Percentiles rank a stretch among this genome's conserved stretches.
Conservation (phyloP, 2,888 invertebrate genomes). For the Dexiosoma caninum region DNA sequence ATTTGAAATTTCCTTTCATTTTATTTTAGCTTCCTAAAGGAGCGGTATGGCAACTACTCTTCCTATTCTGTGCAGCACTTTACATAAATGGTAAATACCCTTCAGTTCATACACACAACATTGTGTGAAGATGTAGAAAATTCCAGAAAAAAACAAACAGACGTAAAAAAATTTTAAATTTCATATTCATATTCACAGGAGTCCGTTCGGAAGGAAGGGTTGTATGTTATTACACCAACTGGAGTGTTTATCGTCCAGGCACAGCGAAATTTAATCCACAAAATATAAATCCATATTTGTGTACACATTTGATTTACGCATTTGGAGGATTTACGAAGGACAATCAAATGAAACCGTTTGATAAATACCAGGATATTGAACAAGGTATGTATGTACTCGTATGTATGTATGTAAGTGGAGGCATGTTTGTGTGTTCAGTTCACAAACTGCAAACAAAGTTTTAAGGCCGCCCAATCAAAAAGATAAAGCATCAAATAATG, state of each 20-base stretch:
- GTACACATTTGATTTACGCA: conserved; percentile 95
- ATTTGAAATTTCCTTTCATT: conserved; percentile 39
- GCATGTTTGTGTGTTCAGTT: too few species aligned
- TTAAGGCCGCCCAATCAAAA: conserved; percentile 18
- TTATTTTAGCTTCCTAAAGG: conserved; percentile 74
- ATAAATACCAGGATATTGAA: conserved; percentile 96
- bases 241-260: conserved; percentile 94
- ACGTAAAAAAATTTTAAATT: not conserved
- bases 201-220: conserved; percentile 83
- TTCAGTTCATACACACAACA: conserved; percentile 6
- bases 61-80: conserved; percentile 72
- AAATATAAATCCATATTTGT: conserved; percentile 95
- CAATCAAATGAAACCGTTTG: conserved; percentile 93
- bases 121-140: not conserved
- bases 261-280: conserved; percentile 94
- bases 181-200: conserved; percentile 67
- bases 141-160: not conserved
- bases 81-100: conserved; percentile 73
- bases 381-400: conserved; percentile 83
- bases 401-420: not conserved
- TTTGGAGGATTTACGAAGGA: conserved; percentile 95
- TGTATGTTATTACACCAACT: conserved; percentile 95
- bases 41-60: conserved; percentile 75
- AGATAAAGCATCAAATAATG: conserved; percentile 41
- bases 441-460: not conserved